Evolutionary conservation across 2,113 vertebrate genomes (phyloP).

Genomic region (Plotosus lineatus): DNA sequence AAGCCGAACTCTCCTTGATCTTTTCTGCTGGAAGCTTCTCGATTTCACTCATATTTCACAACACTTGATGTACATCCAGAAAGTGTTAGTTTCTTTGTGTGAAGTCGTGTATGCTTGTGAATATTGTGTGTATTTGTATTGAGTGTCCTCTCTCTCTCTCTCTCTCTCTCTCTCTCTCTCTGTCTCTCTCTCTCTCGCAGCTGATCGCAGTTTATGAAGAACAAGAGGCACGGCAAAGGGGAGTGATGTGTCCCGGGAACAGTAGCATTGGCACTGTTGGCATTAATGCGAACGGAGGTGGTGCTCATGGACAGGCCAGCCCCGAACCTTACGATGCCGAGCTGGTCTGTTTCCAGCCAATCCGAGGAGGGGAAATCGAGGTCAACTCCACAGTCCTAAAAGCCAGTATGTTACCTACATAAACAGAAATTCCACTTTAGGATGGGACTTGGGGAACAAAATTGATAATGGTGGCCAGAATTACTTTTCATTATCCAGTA

Average conservation of each 20-base stretch:
- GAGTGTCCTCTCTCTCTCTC: background rate
- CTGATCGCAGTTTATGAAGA: slow-evolving; percentile 95
- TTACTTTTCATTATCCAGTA: background rate
- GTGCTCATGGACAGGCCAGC: slow-evolving; percentile 71
- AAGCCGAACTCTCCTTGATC: background rate
- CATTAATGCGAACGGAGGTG: slow-evolving; percentile 21
- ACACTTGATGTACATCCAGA: background rate
- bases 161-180: background rate
- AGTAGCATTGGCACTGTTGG: slow-evolving; percentile 53
- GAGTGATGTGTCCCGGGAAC: slow-evolving; percentile 61
- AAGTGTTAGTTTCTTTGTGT: background rate
- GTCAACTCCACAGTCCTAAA: slow-evolving; percentile 90
- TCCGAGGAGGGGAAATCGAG: slow-evolving; percentile 92
- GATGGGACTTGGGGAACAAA: background rate
- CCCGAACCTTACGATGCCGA: slow-evolving; percentile 85
- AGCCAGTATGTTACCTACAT: slow-evolving; percentile 78
- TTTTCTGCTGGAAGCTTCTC: background rate
- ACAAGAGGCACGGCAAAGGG: slow-evolving; percentile 80
- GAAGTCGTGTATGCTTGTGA: background rate
- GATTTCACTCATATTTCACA: background rate
- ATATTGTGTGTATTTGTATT: background rate
- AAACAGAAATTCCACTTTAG: background rate
- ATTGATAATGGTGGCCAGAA: background rate
- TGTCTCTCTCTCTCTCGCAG: slow-evolving; percentile 61
- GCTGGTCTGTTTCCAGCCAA: slow-evolving; percentile 85